These are phyloP conservation scores for Ptychadena robeensis DNA, from an alignment of 2,797 vertebrate genomes.

Conservation along the genomic window DNA sequence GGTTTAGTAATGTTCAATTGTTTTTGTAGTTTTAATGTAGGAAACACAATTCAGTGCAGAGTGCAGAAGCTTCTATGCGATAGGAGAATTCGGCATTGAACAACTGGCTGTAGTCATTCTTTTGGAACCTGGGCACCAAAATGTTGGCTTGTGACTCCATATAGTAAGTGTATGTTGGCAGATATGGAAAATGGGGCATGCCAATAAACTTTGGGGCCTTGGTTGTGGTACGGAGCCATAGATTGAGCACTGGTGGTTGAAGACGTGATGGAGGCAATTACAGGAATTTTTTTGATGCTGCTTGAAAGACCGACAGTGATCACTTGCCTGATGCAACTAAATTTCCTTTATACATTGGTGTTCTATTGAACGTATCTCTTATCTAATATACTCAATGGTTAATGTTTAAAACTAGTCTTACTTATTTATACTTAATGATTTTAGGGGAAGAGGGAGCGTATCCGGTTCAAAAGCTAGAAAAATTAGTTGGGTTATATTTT, in stretches of 20 bases:
- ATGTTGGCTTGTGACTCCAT: not conserved
- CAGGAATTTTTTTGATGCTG: not conserved
- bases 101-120: not conserved
- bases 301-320: not conserved
- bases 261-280: not conserved
- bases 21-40: constrained; percentile 65
- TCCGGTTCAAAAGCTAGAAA: not conserved
- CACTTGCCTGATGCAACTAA: not conserved
- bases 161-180: not conserved
- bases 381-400: constrained; percentile 29
- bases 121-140: not conserved
- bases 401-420: constrained; percentile 8
- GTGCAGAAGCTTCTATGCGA: constrained; percentile 42
- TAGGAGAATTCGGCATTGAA: constrained; percentile 56
- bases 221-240: not conserved
- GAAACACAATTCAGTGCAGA: constrained; percentile 59
- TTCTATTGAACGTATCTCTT: constrained; percentile 10
- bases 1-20: constrained; percentile 60
- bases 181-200: not conserved
- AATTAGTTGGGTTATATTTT: not conserved
- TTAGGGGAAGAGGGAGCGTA: not conserved
- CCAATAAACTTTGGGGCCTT: not conserved
- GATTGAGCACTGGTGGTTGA: not conserved
- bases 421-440: constrained; percentile 8
- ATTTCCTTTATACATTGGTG: constrained; percentile 16